Base-by-base conservation (phyloP, 2,888 invertebrate genomes). In the Tigriopus californicus region DNA sequence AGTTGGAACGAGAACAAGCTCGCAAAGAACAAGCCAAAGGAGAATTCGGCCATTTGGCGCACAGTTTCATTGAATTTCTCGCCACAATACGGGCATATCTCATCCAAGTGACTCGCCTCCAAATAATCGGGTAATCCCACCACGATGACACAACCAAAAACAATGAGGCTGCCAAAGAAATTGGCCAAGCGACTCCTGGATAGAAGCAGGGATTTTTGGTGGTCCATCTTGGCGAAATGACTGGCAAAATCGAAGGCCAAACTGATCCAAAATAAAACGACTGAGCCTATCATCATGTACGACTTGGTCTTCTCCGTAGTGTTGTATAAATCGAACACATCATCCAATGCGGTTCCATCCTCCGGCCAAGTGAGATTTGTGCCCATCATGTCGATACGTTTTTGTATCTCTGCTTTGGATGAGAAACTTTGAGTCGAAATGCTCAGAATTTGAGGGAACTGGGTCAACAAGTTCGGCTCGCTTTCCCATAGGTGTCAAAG, bases 321-420 rank as follows among this genome's bases (percentile, higher is more conserved):
- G 41, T 53, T 53, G 33, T 53, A 53, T 4, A 53, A 40, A 15
- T 25, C 5, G 18, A 53, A 25, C 22, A 53, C 54, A 25, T 53
- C 33, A 40, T 53, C 54, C 41, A 53, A 40, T 33, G 40, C 40
- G 4, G 24, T 8, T 15, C 54, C 54, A 15, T 6, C 10, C 15
- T 53, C 54, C n/a, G 54, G 54, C 54, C 54, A 53, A 40, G 54
- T 53, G 6, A 53, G 33, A 10, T 53, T 53, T 5, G 33, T 53
- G 22, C 54, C 54, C 4, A 25, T 10, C 6, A n/a, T 5, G 33
- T 25, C 33, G 8, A 53, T 8, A 4, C 6, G 11, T 5, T 25
- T 33, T 18, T 53, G 54, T 3, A 53, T 53, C 4, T 53, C 33
- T n/a, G 4, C n/a, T 33, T 53, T 53, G 15, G 54, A 53, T 13